Evolutionary conservation across 64 coral and sea anemone genomes (phyloP), one percentile per base, ranked within the genome.

Genomic region (Dendronephthya gigantea): DNA sequence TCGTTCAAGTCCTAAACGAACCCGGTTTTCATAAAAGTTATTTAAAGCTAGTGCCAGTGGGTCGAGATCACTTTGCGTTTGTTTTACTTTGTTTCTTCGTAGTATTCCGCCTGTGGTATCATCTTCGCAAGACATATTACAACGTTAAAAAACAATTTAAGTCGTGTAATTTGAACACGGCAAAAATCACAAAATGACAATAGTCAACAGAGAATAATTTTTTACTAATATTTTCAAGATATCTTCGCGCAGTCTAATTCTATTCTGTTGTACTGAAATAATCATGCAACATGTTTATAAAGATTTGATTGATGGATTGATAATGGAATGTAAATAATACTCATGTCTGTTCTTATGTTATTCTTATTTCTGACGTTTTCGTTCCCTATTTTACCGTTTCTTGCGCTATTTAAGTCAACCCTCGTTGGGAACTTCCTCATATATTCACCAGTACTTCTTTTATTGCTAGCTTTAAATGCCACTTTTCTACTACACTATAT

Each of bases 1-100:
- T 22, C 95, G 89, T 43, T 98, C 95, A 28, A 98, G 85, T 56
- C 92, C 91, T 4, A 92, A 59, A 22, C 95, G 48, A 50, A 92
- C 95, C 34, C 95, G 95, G 85, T 98, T 93, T 75, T 98, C 95
- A 84, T 98, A 92, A 28, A 98, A 98, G 27, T 91, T 89, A 45
- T 93, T 91, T 27, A 98, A 69, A 36, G 93, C 87, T 52, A 92
- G 50, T n/a, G 95, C 90, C 10, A 98, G 74, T 2, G 95, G 92
- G 33, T 98, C 95, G 1, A 93, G 37, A 29, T 93, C 88, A 82
- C 87, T 45, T 82, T 93, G 95, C 27, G 95, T 89, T 28, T 91
- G 89, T 59, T 91, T 98, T 15, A 93, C 93, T 19, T 88, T 91
- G 51, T 92, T 98, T 87, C 90, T 68, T 29, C 72, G 34, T 3